Evolutionary conservation across 2,888 invertebrate species (phyloP), one percentile per base, ranked within the genome.

Genomic region (Trichopoda pennipes): DNA sequence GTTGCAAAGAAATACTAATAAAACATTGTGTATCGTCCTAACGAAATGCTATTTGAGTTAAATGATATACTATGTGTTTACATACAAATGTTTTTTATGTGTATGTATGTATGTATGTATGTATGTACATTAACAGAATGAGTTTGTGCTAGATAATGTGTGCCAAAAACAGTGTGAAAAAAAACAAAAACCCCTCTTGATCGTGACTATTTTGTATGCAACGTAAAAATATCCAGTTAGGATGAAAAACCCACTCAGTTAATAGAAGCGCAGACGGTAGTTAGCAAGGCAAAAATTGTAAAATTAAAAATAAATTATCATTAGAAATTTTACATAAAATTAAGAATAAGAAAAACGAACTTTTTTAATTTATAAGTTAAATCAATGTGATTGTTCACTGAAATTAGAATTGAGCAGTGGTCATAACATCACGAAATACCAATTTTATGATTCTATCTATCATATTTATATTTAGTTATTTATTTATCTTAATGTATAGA

Each of bases 211-310:
- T 42, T 42, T 42, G 19, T 19, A 55, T 61, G 64, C 63, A 35
- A 19, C 60, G 32, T 32, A 35, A 64, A 42, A 53, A 70, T 72
- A 38, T 66, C 64, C 28, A 73, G 56, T 60, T 70, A 66, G 61
- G 23, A 3, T 7, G 23, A 42, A 51, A 51, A 51, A 1, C 47
- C 47, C 28, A 28, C 28, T 6, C 8, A 28, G 8, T 17, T 16
- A 49, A 17, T 9, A 19, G 47, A 9, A 49, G 14, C 1, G 14
- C n/a, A n/a, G 44, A 12, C 1, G 12, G 10, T 38, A 38, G 2
- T 12, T 12, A 12, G 12, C 38, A 28, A 4, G 4, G 28, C 3
- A 28, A 28, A 28, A 28, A 28, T 28, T 28, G 1, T 28, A 28
- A 28, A 28, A 28, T 28, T 28, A 28, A 28, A 28, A 28, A 28